phyloP scores from a whole-genome alignment of 2,797 vertebrate genomes.

The Anomalospiza imberbis region DNA sequence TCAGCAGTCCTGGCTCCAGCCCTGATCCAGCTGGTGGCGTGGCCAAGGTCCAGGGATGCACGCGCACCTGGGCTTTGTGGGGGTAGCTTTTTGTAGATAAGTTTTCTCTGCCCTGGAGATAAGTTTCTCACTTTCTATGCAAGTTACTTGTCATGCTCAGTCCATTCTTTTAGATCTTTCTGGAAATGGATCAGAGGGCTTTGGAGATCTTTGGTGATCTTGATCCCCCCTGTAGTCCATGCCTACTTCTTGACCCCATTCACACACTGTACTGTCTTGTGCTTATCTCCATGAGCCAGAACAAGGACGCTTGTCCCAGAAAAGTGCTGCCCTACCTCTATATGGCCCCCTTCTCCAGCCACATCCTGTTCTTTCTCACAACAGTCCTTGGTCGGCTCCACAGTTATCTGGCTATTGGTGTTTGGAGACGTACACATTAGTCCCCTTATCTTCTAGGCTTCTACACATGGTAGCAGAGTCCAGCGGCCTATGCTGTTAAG shows the following conservation, averaged over 20 bases:
- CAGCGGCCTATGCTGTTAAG: neutral
- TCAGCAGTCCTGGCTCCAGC: neutral
- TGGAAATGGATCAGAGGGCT: neutral
- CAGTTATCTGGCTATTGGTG: neutral
- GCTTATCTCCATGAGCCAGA: neutral
- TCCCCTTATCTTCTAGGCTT: neutral
- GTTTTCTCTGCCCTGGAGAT: neutral
- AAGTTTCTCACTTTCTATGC: neutral
- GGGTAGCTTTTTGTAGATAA: neutral
- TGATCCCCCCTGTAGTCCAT: neutral
- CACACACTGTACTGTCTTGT: neutral
- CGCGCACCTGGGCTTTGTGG: neutral
- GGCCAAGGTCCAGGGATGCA: neutral
- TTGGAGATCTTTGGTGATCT: neutral
- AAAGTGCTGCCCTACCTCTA: neutral
- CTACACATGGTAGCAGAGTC: neutral
- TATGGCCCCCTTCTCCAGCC: neutral
- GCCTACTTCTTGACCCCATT: neutral
- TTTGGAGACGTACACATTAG: neutral
- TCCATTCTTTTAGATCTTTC: neutral
- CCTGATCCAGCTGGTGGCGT: neutral
- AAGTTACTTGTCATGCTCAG: neutral
- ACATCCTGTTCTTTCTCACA: neutral
- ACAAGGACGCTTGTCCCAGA: rapidly evolving
- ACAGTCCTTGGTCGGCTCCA: neutral